Conservation (phyloP, 1,140 invertebrate species). For the Saccostrea echinata region DNA sequence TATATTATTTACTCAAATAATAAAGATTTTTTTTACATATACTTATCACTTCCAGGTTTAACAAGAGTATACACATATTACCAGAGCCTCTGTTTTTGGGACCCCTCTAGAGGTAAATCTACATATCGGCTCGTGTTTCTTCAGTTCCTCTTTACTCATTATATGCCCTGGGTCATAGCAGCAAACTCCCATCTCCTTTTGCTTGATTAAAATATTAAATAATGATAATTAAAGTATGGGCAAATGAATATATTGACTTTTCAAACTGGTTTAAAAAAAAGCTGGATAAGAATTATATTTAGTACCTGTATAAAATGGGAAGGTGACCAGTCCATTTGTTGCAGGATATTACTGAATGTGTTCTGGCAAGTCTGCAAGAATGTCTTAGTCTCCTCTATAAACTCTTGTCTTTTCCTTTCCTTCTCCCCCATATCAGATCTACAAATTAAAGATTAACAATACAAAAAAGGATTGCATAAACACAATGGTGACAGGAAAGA, state of each 20-base stretch:
- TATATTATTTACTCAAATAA: no score
- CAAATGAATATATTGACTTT: no score
- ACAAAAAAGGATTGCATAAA: no score
- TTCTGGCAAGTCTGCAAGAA: conserved; percentile 25
- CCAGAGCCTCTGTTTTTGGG: background rate
- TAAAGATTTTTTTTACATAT: no score
- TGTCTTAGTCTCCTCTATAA: conserved; percentile 1
- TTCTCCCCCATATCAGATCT: background rate
- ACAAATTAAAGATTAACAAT: background rate
- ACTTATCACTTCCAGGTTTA: no score
- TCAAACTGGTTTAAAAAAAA: no score
- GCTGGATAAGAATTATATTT: no score
- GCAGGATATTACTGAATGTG: background rate
- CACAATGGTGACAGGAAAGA: no score
- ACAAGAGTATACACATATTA: background rate
- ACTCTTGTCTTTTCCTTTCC: background rate
- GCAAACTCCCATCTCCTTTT: background rate
- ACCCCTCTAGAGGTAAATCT: conserved; percentile 26
- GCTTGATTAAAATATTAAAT: background rate
- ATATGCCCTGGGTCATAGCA: conserved; percentile 17
- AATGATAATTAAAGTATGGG: no score
- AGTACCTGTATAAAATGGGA: conserved; percentile 14
- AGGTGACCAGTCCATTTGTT: conserved; percentile 6
- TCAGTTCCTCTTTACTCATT: background rate
- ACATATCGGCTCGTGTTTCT: conserved; percentile 37